A percentile compares a stretch with the other conserved stretches of the same genome.
phyloP scores from a whole-genome alignment of 2,113 vertebrate genomes.

The Stomatorhinus ivindoensis region DNA sequence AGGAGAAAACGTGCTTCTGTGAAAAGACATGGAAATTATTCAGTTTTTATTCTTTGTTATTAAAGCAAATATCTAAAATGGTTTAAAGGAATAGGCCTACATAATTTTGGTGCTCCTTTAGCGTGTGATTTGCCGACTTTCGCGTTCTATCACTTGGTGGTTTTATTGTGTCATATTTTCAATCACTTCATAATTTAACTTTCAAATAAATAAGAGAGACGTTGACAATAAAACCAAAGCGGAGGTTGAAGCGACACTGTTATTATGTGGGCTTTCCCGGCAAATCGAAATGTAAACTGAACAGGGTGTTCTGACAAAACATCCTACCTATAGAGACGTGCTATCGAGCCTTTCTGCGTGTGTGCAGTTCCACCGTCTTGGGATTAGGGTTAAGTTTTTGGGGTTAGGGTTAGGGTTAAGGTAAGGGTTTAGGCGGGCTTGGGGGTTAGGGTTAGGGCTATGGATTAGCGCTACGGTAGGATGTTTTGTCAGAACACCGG shows the following conservation, averaged over 20 bases:
- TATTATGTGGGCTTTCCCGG: neutral
- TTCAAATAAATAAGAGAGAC: neutral
- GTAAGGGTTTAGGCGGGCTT: too few relatives aligned
- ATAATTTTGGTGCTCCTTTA: neutral
- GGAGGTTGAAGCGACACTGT: neutral
- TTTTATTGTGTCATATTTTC: neutral
- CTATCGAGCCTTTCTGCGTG: too few relatives aligned
- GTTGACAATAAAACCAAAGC: neutral
- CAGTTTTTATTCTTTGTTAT: neutral
- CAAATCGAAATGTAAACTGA: neutral
- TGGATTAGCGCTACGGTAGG: too few relatives aligned
- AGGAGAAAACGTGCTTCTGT: neutral
- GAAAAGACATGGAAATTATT: neutral
- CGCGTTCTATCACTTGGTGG: neutral
- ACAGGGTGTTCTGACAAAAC: too few relatives aligned
- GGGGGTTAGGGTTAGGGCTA: too few relatives aligned
- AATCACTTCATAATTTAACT: neutral
- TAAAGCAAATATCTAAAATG: neutral
- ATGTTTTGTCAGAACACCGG: neutral
- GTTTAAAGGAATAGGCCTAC: neutral
- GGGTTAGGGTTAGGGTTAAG: too few relatives aligned
- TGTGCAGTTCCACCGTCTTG: too few relatives aligned
- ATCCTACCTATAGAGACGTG: too few relatives aligned
- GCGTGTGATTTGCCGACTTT: neutral
- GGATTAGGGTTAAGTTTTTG: too few relatives aligned